These are phyloP conservation scores for Zaprionus ghesquierei DNA, from an alignment of 1,140 invertebrate genomes.

Conservation along the genomic window DNA sequence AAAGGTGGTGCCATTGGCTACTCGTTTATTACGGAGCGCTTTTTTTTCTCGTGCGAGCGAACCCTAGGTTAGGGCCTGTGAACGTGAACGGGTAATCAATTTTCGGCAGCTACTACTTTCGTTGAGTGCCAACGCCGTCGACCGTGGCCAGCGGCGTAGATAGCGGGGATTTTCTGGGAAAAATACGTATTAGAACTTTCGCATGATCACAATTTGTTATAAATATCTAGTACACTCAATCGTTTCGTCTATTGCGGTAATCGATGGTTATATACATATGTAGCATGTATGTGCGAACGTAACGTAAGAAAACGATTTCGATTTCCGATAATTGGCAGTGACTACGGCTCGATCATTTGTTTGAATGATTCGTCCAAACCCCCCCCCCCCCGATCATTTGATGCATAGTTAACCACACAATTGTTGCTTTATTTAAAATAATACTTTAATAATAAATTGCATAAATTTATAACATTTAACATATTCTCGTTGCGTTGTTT, in stretches of 20 bases:
- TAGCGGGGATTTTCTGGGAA: not conserved
- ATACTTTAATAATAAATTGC: conserved; percentile 82
- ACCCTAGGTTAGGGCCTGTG: conserved; percentile 16
- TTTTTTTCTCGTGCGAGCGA: not conserved
- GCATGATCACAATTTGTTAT: not conserved
- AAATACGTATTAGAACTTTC: not conserved
- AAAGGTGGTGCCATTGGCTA: conserved; percentile 18
- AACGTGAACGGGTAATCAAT: not conserved
- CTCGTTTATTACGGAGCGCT: not conserved
- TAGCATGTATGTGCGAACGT: not conserved
- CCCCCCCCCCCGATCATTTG: not conserved
- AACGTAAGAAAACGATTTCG: not conserved
- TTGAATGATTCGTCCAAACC: not conserved
- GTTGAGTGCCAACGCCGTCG: not conserved
- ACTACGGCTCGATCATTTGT: not conserved
- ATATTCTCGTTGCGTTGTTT: conserved; percentile 61
- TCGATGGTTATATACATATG: not conserved
- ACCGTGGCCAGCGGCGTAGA: not conserved
- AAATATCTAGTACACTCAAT: not conserved
- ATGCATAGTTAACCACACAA: conserved; percentile 14
- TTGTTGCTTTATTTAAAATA: conserved; percentile 58
- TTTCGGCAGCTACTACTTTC: not conserved
- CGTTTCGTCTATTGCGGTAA: not conserved
- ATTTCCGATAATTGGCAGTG: not conserved
- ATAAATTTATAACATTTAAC: conserved; percentile 81